Conservation (phyloP, 2,797 vertebrate species). For the Balearica regulorum region DNA sequence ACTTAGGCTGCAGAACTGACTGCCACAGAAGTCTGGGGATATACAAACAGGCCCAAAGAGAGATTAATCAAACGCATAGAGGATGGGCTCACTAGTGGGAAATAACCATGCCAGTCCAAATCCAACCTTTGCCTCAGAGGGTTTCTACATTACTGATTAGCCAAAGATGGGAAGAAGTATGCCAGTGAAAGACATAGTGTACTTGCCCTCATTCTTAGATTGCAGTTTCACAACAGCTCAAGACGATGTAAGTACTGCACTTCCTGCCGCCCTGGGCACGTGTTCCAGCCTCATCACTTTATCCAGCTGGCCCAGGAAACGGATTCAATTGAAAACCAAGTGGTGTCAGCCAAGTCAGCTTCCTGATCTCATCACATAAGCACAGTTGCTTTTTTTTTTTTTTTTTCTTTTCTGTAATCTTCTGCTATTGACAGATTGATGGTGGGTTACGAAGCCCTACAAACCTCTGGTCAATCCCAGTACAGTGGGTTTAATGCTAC, state of each 20-base stretch:
- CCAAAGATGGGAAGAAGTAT: not conserved
- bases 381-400: not conserved
- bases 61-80: not conserved
- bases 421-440: not conserved
- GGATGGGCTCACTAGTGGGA: not conserved
- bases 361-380: not conserved
- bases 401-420: not conserved
- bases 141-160: not conserved
- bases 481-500: rapidly evolving
- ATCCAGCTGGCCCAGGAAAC: slow-evolving; percentile 4
- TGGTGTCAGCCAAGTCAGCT: not conserved
- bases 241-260: not conserved
- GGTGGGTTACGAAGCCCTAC: not conserved
- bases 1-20: not conserved
- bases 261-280: not conserved
- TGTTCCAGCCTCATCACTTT: not conserved
- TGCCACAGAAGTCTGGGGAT: not conserved
- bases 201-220: not conserved
- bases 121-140: not conserved
- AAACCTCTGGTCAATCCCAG: not conserved
- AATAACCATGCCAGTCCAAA: not conserved
- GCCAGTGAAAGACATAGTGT: not conserved
- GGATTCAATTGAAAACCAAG: not conserved
- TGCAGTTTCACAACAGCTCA: not conserved
- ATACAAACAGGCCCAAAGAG: not conserved